phyloP scores from a whole-genome alignment of 2,113 vertebrate species.

The Pongo pygmaeus region DNA sequence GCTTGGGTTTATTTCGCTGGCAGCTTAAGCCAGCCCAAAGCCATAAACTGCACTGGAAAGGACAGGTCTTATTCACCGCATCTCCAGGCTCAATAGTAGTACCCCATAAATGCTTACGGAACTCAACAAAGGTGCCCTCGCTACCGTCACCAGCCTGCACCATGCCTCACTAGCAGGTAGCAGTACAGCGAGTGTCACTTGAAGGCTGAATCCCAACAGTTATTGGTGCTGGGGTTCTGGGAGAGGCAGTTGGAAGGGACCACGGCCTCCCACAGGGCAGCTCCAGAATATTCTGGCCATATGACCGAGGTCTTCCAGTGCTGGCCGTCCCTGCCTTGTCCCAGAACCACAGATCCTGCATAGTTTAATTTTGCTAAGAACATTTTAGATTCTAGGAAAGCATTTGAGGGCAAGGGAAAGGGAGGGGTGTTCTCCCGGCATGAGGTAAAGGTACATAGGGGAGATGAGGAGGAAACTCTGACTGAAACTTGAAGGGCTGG shows the following conservation, averaged over 20 bases:
- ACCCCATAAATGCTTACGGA: rapidly evolving
- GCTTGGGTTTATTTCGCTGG: background rate
- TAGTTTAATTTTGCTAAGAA: background rate
- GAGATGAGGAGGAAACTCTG: background rate
- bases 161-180: background rate
- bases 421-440: background rate
- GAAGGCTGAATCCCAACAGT: background rate
- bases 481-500: background rate
- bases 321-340: background rate
- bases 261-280: background rate
- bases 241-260: background rate
- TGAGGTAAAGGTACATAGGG: rapidly evolving
- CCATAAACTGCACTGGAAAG: rapidly evolving
- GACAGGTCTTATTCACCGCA: background rate
- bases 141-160: rapidly evolving
- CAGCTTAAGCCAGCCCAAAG: background rate
- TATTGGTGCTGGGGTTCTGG: background rate
- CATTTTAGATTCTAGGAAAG: background rate
- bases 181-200: rapidly evolving
- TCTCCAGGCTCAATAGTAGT: background rate
- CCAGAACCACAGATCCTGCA: no score
- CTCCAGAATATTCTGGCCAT: background rate
- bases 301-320: background rate
- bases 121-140: rapidly evolving
- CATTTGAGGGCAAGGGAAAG: background rate